These are phyloP conservation scores for Rhingia rostrata DNA, from an alignment of 2,888 invertebrate species.

Conservation along the genomic window DNA sequence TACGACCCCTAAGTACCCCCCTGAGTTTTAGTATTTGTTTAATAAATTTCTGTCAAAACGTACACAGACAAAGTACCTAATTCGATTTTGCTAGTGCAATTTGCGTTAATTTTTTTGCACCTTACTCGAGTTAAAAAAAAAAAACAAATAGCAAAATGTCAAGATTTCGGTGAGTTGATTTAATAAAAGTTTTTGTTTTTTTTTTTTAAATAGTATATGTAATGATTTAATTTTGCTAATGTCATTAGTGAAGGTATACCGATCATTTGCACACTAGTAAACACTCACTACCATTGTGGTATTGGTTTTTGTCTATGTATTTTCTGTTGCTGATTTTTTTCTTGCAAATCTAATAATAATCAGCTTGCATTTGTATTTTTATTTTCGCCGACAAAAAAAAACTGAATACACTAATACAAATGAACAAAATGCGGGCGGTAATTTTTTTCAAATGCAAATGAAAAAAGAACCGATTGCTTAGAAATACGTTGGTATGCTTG, in stretches of 20 bases:
- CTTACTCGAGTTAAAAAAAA: background rate
- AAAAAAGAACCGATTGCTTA: slow-evolving; percentile 8
- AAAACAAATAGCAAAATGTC: slow-evolving; percentile 48
- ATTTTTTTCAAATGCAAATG: slow-evolving; percentile 28
- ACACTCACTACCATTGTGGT: slow-evolving; percentile 25
- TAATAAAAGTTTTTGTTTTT: background rate
- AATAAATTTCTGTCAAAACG: slow-evolving; percentile 11
- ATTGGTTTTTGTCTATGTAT: slow-evolving; percentile 31
- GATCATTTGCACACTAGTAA: slow-evolving; percentile 34
- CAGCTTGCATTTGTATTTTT: slow-evolving; percentile 61
- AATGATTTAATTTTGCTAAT: slow-evolving; percentile 54
- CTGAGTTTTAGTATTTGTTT: slow-evolving; percentile 2
- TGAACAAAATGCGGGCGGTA: slow-evolving; percentile 57
- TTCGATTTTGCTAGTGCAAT: slow-evolving; percentile 6
- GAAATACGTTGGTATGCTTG: background rate
- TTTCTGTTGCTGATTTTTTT: slow-evolving; percentile 37
- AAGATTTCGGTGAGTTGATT: slow-evolving; percentile 68
- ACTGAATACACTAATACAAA: slow-evolving; percentile 25
- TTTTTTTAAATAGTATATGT: slow-evolving; percentile 45
- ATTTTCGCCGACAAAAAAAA: slow-evolving; percentile 27
- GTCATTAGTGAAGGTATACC: slow-evolving; percentile 39
- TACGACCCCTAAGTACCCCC: background rate
- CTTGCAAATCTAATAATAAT: slow-evolving; percentile 70
- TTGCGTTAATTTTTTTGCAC: background rate
- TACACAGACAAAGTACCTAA: slow-evolving; percentile 27